Evolutionary conservation across 2,888 invertebrate species (phyloP), one percentile per base, ranked within the genome.

Genomic region (Oligia strigilis): DNA sequence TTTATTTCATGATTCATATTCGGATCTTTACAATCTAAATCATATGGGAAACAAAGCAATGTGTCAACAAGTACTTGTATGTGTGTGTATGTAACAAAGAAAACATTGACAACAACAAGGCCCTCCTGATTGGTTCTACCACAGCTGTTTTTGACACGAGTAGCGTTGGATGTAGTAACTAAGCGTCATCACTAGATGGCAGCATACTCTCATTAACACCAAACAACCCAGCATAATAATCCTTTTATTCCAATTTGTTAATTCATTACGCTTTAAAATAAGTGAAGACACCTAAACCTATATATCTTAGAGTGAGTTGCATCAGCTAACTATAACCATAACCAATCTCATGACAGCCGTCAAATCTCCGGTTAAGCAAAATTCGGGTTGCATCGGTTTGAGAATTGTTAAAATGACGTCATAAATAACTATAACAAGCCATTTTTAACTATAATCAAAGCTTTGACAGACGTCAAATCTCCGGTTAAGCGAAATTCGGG

Each of bases 61-160:
- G 90, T 95, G 96, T 95, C 95, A 96, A 95, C 94, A 93, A 91
- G 87, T 91, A 80, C 82, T 88, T 88, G 69, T 92, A 93, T 93
- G 93, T 93, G 92, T 92, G 93, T 89, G 88, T 90, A 88, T 84
- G 90, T 81, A 92, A 92, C 91, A 92, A 92, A 91, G 92, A 91
- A 92, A 93, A 93, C 92, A 88, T 95, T 95, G 94, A 94, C 94
- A 94, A 91, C 86, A 80, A 84, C 78, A 72, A 87, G 77, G 75
- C 43, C 72, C 78, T 85, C 90, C 86, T 94, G 93, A 97, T 97
- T 97, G 96, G 97, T 85, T 86, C 78, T 77, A 76, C 84, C 91
- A 94, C 97, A 97, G 97, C 97, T 97, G 97, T 95, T 97, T 96
- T 96, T 96, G 96, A 97, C 96, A 93, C 80, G 81, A 77, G 71